Conservation (phyloP, 2,888 invertebrate genomes). For the Cabera pusaria region DNA sequence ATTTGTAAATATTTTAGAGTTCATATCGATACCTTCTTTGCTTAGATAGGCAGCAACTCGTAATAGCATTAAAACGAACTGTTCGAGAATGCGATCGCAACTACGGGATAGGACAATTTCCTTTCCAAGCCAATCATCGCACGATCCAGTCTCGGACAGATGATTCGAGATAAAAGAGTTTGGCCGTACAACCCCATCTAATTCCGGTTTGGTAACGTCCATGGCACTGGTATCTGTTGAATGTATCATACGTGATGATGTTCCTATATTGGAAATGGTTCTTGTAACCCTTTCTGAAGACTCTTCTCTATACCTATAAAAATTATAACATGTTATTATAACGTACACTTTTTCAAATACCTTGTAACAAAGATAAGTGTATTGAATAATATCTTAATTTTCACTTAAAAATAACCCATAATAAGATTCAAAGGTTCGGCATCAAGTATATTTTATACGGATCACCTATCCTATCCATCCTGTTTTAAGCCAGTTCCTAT, state of each 20-base stretch:
- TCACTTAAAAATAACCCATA: too few species aligned
- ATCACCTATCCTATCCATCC: too few species aligned
- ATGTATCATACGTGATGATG: constrained; percentile 31
- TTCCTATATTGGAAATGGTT: constrained; percentile 22
- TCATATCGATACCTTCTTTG: constrained; percentile 42
- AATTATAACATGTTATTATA: neutral
- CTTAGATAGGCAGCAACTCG: constrained; percentile 57
- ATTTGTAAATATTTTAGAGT: constrained; percentile 34
- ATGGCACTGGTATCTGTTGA: constrained; percentile 35
- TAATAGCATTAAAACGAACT: constrained; percentile 68
- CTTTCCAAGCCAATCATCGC: constrained; percentile 64
- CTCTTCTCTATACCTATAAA: constrained; percentile 49
- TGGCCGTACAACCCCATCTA: constrained; percentile 38
- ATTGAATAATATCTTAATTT: too few species aligned
- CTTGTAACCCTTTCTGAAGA: constrained; percentile 1
- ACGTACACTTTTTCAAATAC: too few species aligned
- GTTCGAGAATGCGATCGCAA: constrained; percentile 70
- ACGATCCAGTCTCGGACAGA: constrained; percentile 50
- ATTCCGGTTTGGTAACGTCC: constrained; percentile 35
- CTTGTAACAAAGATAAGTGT: too few species aligned
- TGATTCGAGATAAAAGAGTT: constrained; percentile 41
- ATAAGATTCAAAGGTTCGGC: too few species aligned
- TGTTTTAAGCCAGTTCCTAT: too few species aligned
- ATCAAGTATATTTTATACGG: too few species aligned
- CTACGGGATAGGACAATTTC: constrained; percentile 64